A percentile compares a stretch with the other conserved stretches of the same genome.
Conservation (phyloP, 2,797 vertebrate genomes). For the Tokudaia muenninki region DNA sequence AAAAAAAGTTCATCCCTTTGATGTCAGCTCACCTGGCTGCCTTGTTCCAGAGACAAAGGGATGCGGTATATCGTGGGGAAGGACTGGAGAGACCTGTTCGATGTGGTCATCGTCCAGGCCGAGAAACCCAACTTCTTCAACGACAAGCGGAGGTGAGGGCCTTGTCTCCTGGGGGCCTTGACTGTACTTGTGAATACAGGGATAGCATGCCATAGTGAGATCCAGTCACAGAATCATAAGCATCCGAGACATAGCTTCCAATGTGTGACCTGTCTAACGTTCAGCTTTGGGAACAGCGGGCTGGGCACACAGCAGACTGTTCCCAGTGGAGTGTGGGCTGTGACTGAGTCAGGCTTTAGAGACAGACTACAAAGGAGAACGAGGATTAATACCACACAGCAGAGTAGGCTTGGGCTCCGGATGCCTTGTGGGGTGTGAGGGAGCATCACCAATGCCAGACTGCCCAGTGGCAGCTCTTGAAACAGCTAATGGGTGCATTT, state of each 20-base stretch:
- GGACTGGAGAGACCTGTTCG: constrained; percentile 98
- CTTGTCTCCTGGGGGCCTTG: fast-evolving
- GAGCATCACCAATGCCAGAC: neutral
- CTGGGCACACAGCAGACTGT: neutral
- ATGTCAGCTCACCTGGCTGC: constrained; percentile 58
- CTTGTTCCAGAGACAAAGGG: constrained; percentile 92
- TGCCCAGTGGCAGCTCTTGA: neutral
- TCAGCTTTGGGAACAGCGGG: neutral
- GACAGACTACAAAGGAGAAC: neutral
- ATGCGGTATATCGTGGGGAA: constrained; percentile 98
- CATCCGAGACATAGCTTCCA: neutral
- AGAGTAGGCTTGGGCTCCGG: neutral
- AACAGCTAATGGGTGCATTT: neutral
- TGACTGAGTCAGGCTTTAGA: neutral
- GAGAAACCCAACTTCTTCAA: constrained; percentile 99
- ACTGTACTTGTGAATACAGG: neutral
- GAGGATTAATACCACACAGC: neutral
- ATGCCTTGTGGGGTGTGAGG: fast-evolving
- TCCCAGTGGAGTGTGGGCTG: neutral
- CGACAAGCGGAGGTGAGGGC: constrained; percentile 95
- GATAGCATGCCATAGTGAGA: neutral
- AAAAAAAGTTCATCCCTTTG: neutral
- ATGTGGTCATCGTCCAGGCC: constrained; percentile 98
- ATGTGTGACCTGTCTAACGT: neutral
- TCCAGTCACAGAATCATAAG: neutral